Evolutionary conservation across 2,113 vertebrate genomes (phyloP).

Genomic region (Corapipo altera): DNA sequence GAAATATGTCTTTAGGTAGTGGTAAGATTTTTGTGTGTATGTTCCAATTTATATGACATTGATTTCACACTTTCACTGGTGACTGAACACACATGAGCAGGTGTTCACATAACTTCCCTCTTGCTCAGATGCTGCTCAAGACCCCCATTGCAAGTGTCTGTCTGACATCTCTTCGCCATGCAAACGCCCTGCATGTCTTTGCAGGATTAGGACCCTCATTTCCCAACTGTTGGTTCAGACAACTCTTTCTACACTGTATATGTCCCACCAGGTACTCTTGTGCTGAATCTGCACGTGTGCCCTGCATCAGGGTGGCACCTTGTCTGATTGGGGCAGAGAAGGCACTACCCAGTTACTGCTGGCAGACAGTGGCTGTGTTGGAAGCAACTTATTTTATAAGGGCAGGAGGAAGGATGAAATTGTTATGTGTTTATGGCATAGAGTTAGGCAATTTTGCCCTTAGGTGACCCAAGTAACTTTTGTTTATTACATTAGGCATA

Average conservation of each 20-base stretch:
- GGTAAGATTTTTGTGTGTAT: background rate
- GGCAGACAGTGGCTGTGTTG: background rate
- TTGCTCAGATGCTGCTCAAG: background rate
- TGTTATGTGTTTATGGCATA: background rate
- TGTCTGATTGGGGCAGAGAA: background rate
- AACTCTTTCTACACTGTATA: fast-evolving
- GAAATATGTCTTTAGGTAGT: background rate
- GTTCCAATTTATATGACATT: background rate
- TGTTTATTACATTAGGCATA: background rate
- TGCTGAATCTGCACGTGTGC: background rate
- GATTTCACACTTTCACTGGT: background rate
- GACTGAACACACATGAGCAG: background rate
- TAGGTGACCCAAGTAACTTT: background rate
- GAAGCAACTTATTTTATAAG: background rate
- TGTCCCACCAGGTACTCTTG: fast-evolving
- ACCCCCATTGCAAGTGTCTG: background rate
- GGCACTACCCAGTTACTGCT: background rate
- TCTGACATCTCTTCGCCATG: background rate
- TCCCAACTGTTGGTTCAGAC: fast-evolving
- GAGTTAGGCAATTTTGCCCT: background rate
- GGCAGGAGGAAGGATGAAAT: background rate
- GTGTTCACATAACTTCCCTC: background rate
- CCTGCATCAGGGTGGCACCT: fast-evolving
- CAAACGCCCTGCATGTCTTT: background rate
- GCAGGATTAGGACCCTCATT: background rate